phyloP scores from a whole-genome alignment of 2,797 vertebrate species.

The Cercopithecus neglectus region DNA sequence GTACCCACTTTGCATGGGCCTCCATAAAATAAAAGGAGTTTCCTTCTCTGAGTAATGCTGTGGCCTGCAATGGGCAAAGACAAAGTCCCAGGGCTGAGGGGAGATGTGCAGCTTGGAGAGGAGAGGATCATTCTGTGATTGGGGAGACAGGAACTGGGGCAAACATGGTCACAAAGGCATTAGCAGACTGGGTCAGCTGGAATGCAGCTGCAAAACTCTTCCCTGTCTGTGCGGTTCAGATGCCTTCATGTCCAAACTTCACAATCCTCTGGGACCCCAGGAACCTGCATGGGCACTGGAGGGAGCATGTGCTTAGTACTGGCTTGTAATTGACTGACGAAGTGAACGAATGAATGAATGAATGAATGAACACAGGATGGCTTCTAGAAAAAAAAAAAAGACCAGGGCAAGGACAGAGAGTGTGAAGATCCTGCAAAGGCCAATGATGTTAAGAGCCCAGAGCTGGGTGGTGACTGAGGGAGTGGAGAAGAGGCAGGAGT shows the following conservation, averaged over 20 bases:
- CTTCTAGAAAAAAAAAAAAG: constrained; percentile 1
- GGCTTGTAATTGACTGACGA: not conserved
- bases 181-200: not conserved
- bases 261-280: not conserved
- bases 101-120: not conserved
- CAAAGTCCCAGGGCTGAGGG: not conserved
- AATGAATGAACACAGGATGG: not conserved
- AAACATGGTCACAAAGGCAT: not conserved
- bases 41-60: not conserved
- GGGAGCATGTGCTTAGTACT: not conserved
- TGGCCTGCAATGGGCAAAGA: not conserved
- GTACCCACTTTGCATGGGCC: not conserved
- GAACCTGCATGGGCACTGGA: not conserved
- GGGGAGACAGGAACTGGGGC: not conserved
- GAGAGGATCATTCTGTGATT: not conserved
- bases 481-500: not conserved
- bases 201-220: not conserved
- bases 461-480: not conserved
- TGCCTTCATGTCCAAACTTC: not conserved
- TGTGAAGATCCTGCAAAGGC: not conserved
- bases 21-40: not conserved
- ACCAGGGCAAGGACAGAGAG: not conserved
- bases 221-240: not conserved
- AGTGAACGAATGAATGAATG: not conserved
- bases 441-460: not conserved